Evolutionary conservation across 2,113 vertebrate species (phyloP).

Genomic region (Paradoxurus hermaphroditus): DNA sequence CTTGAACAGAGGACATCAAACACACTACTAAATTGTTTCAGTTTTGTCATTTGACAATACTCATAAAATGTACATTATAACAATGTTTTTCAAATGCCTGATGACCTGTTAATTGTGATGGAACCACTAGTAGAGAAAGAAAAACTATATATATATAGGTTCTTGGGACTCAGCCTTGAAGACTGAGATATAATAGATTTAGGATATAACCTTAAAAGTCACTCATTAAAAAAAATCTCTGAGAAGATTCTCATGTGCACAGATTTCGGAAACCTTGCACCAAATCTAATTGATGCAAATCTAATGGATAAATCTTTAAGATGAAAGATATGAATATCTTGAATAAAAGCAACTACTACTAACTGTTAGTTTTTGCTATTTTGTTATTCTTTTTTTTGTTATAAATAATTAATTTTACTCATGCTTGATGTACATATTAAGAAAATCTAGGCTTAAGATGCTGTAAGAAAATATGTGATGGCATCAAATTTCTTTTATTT

Average conservation of each 20-base stretch:
- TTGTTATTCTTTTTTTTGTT: neutral
- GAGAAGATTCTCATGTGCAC: neutral
- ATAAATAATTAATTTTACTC: neutral
- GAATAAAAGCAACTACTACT: neutral
- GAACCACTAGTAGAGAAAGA: neutral
- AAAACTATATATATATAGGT: neutral
- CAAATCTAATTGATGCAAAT: neutral
- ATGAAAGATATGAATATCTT: neutral
- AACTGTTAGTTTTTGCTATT: neutral
- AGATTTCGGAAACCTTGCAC: neutral
- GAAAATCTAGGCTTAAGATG: neutral
- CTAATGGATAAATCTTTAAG: neutral
- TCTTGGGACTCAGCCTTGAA: neutral
- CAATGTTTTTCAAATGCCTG: neutral
- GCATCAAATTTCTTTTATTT: conserved; percentile 7
- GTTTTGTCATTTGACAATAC: neutral
- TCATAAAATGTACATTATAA: neutral
- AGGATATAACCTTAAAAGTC: neutral
- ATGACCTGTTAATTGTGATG: neutral
- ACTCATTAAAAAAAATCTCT: neutral
- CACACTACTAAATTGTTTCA: neutral
- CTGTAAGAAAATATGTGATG: neutral
- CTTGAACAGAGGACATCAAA: neutral
- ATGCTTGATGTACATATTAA: neutral
- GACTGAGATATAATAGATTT: neutral